Evolutionary conservation across 2,113 vertebrate genomes (phyloP).

Genomic region (Pica pica): DNA sequence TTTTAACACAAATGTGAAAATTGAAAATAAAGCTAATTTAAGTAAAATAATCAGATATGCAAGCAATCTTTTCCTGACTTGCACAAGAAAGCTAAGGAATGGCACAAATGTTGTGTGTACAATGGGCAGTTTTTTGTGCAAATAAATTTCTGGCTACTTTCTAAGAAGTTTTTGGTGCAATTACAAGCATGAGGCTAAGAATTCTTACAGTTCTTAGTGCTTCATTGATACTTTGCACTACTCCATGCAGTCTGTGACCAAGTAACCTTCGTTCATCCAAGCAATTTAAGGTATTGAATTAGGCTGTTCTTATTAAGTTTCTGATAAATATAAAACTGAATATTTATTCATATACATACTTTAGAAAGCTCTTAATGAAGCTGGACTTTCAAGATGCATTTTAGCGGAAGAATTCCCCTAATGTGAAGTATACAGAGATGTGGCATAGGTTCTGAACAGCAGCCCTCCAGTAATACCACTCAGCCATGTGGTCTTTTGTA

Average conservation of each 20-base stretch:
- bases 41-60: background rate
- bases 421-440: background rate
- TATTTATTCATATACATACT: background rate
- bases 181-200: background rate
- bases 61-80: background rate
- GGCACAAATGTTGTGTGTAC: fast-evolving
- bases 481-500: background rate
- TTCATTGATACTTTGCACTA: background rate
- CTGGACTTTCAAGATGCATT: background rate
- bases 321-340: background rate
- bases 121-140: background rate
- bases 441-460: background rate
- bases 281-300: background rate
- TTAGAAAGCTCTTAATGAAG: background rate
- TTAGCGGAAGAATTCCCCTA: background rate
- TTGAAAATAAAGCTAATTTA: background rate
- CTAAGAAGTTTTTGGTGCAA: background rate
- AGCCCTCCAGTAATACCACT: background rate
- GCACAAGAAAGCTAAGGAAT: background rate
- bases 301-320: background rate
- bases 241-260: background rate
- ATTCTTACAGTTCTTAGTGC: background rate
- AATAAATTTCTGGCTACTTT: background rate
- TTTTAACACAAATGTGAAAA: background rate
- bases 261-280: background rate